Evolutionary conservation across 2,113 vertebrate species (phyloP), one percentile per base, ranked within the genome.

Genomic region (Boleophthalmus pectinirostris): DNA sequence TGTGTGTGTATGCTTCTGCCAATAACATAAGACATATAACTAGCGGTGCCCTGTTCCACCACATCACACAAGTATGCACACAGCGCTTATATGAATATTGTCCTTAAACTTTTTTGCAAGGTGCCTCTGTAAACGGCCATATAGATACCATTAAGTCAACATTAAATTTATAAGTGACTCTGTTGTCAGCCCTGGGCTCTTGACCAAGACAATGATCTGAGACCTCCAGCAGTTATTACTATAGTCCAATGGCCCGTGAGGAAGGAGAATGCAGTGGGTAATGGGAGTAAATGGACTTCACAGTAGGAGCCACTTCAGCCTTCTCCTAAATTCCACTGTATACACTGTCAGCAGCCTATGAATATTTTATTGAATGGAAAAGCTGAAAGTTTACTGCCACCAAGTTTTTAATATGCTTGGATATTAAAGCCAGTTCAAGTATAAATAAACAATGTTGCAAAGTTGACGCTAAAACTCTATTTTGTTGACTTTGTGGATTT

Each of bases 221-320:
- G 67, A 74, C 60, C 80, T 77, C 77, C 68, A 53, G 43, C 77
- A 74, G 60, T 80, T 84, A 77, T 88, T 82, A 81, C 70, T 61
- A 63, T 66, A 29, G 69, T 67, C 72, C 77, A 82, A 78, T 79
- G 75, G 70, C 60, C 77, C 84, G 74, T 75, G 58, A 74, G 53
- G 60, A 82, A 73, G 25, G 78, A 51, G 78, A 82, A 84, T 86
- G 70, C 73, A 23, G 54, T 47, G 72, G 69, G 68, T 66, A 78
- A 82, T 69, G 74, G 53, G 71, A 82, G 51, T 70, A 75, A 74
- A 78, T 56, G 29, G 51, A 65, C 69, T 57, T 78, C 68, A 1
- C 49, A 74, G 23, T 74, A 47, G 2, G 23, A 51, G 64, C 38
- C 35, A 69, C 68, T 78, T 46, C 46, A 51, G n/a, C 45, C 21